Base-by-base conservation (phyloP, 2,888 invertebrate genomes). In the Stegophylla sp. region DNA sequence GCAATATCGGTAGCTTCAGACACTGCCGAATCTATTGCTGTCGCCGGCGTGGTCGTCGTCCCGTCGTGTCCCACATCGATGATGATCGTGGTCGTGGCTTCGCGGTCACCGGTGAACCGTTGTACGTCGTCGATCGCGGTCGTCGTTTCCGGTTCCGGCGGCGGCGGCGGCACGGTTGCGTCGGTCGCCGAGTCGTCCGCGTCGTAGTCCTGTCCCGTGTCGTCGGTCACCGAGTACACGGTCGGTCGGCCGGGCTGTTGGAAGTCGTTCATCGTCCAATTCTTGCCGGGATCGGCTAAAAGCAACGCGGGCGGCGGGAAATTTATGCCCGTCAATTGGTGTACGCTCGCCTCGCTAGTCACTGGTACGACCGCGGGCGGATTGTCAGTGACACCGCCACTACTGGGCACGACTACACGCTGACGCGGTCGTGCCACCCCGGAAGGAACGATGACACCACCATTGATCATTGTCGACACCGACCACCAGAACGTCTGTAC, bases 281-380 rank as follows among this genome's bases (percentile, higher is more conserved):
- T 74, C 10, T 63, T 61, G 26, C n/a, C 20, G 2, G 63, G 74
- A 74, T 61, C 28, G 1, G 61, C 74, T 9, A 28, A 48, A 3
- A 61, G 45, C 28, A 28, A 9, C 0, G 61, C 61, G 4, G 61
- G 74, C 1, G 74, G 74, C 9, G 61, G 74, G 61, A 74, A 74
- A 0, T 45, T 12, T 5, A 61, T 12, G 26, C 45, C 45, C 26
- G 74, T 23, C 7, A 61, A 28, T 9, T 34, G 9, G 34, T 74
- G 74, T 9, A 74, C 48, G 28, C 20, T 74, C 3, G 28, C 43
- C 4, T 48, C 74, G 28, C 48, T 20, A 20, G 26, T 26, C n/a
- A 23, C 26, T 17, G 59, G 17, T 3, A 72, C 23, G 17, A 20
- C 7, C 26, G 72, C 43, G 17, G 59, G 23, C 10, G 10, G 26